These are phyloP conservation scores for Trididemnum nubilum DNA, from an alignment of 23 tunicate species.

Conservation along the genomic window DNA sequence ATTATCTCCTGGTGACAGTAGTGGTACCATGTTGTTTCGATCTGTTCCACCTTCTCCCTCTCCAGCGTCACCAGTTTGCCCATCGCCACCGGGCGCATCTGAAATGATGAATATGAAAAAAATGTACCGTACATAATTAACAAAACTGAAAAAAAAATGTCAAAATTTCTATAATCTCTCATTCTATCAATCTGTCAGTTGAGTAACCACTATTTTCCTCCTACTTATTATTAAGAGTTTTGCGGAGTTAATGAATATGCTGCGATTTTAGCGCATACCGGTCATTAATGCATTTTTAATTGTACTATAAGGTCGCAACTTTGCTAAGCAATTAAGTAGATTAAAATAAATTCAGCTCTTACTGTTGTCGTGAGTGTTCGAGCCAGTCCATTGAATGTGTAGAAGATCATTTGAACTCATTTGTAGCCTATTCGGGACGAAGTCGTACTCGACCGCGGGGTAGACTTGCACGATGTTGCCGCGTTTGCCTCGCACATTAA, in stretches of 20 bases:
- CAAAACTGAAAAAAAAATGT: neutral
- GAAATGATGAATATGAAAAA: neutral
- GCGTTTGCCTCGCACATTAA: conserved; percentile 88
- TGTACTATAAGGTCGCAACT: too few relatives aligned
- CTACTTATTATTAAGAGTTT: too few relatives aligned
- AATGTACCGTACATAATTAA: neutral
- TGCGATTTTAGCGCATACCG: too few relatives aligned
- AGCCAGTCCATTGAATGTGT: conserved; percentile 97
- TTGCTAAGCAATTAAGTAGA: too few relatives aligned
- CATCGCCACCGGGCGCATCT: conserved; percentile 97
- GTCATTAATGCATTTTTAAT: too few relatives aligned
- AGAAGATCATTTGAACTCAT: conserved; percentile 47
- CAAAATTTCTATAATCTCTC: neutral
- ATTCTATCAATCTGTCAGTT: too few relatives aligned
- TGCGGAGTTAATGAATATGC: too few relatives aligned
- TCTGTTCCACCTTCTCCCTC: conserved; percentile 93
- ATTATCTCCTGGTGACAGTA: conserved; percentile 48
- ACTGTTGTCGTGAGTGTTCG: conserved; percentile 95
- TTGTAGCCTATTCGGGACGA: conserved; percentile 52
- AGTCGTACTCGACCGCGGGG: conserved; percentile 96
- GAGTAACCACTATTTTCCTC: too few relatives aligned
- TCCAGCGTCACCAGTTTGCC: conserved; percentile 95
- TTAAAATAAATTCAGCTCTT: neutral
- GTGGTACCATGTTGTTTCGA: conserved; percentile 66
- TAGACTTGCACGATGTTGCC: conserved; percentile 93